These are phyloP conservation scores for Gymnocypris eckloni DNA, from an alignment of 2,797 vertebrate genomes.

Conservation along the genomic window DNA sequence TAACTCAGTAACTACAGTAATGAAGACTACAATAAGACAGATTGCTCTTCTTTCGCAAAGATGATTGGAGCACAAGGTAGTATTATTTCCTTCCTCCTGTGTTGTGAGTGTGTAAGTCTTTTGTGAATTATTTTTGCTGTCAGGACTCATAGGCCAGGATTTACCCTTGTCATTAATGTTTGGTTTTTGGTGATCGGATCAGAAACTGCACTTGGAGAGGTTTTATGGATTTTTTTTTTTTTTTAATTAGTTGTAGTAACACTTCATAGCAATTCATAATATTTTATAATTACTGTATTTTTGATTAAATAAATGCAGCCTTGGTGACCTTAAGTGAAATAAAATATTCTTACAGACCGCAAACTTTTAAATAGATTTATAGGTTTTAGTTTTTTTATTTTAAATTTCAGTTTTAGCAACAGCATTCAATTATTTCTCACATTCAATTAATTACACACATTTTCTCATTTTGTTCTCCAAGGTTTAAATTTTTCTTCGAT, in stretches of 20 bases:
- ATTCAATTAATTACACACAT: neutral
- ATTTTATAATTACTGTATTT: too few species aligned
- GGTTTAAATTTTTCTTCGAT: neutral
- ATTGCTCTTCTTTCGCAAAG: neutral
- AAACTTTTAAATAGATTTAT: neutral
- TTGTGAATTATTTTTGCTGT: neutral
- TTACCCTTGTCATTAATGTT: neutral
- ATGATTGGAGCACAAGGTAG: neutral
- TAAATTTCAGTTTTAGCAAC: neutral
- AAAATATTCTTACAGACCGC: too few species aligned
- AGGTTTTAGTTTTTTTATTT: neutral
- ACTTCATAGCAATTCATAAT: too few species aligned
- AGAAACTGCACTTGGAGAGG: neutral
- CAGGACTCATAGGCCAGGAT: neutral
- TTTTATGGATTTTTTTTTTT: neutral
- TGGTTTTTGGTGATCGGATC: neutral
- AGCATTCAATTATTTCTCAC: neutral
- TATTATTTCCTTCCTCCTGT: neutral
- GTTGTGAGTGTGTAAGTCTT: neutral
- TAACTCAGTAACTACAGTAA: conserved; percentile 4
- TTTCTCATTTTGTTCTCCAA: neutral
- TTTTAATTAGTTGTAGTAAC: too few species aligned
- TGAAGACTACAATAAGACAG: neutral
- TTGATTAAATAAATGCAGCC: neutral
- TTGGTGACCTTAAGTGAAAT: neutral